Conservation (phyloP, 2,797 vertebrate species). For the Alectoris magna region DNA sequence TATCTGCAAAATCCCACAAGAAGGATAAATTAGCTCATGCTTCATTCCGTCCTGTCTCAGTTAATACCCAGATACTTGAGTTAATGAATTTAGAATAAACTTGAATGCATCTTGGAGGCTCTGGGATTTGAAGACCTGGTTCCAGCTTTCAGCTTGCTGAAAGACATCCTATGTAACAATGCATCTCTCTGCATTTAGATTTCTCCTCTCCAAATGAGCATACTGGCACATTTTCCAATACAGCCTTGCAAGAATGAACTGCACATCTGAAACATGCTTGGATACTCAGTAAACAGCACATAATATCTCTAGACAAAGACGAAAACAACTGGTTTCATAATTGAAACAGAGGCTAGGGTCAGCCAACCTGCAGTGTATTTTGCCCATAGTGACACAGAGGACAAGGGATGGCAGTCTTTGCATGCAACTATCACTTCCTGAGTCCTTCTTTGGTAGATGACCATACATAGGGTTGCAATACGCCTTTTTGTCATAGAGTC, state of each 20-base stretch:
- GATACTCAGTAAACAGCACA: not conserved
- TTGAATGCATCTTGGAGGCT: not conserved
- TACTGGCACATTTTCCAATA: not conserved
- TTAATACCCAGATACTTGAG: slow-evolving; percentile 24
- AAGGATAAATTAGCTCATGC: slow-evolving; percentile 44
- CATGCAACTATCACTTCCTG: not conserved
- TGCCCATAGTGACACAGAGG: not conserved
- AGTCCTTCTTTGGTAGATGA: not conserved
- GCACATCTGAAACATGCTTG: accelerated
- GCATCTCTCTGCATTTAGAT: not conserved
- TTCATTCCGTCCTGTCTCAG: not conserved
- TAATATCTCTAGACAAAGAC: not conserved
- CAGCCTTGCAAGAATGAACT: not conserved
- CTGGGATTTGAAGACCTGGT: slow-evolving; percentile 15
- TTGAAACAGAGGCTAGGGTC: not conserved
- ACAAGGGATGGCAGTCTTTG: not conserved
- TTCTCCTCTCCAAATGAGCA: not conserved
- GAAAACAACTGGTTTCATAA: not conserved
- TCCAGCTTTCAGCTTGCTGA: not conserved
- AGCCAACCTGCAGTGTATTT: not conserved
- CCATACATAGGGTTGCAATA: accelerated
- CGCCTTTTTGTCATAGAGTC: not conserved
- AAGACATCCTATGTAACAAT: not conserved
- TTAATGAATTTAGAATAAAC: slow-evolving; percentile 59
- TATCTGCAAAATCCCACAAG: slow-evolving; percentile 51